Evolutionary conservation across 92 coral and sea anemone species (phyloP), one percentile per base, ranked within the genome.

Genomic region (Palythoa grandis): DNA sequence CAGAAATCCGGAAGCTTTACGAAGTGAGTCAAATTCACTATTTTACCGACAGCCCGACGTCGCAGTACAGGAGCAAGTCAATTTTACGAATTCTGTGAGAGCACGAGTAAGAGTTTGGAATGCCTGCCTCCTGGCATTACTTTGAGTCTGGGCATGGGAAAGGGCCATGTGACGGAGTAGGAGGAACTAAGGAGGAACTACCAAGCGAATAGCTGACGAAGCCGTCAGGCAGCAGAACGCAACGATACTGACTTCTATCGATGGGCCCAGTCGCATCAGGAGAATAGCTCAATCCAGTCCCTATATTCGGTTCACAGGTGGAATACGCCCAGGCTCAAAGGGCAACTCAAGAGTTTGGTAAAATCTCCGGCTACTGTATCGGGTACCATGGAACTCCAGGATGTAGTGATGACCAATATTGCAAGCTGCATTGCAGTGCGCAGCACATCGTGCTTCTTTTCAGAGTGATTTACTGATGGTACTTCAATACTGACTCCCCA

Each of bases 41-140:
- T 78, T 86, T 63, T 70, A 88, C 60, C 58, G 78, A 74, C n/a
- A 91, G 92, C 85, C 88, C 90, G 11, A 88, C 84, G 5, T 91
- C 94, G n/a, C 90, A 88, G 37, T 91, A 92, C 91, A 22, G 91
- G 25, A 91, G 86, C 77, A 86, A 88, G 70, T 88, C 90, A 17
- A 88, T 82, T 16, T 87, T 87, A 47, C 57, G 85, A 71, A 24
- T 90, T 7, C 52, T 76, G 23, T 67, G 84, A 38, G 77, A 57
- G 43, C 88, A 90, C 53, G 52, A 57, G 15, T 24, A 65, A 17
- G 87, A 83, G 38, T 88, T 88, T 71, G 92, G 71, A 3, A 66
- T 88, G 77, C 50, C 25, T 43, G 88, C 92, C 13, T 82, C 85
- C 2, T 91, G 88, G 91, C 72, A 91, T 58, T 88, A 72, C 60